These are phyloP conservation scores for Bimastos eiseni DNA, from an alignment of 2,888 invertebrate species.

Conservation along the genomic window DNA sequence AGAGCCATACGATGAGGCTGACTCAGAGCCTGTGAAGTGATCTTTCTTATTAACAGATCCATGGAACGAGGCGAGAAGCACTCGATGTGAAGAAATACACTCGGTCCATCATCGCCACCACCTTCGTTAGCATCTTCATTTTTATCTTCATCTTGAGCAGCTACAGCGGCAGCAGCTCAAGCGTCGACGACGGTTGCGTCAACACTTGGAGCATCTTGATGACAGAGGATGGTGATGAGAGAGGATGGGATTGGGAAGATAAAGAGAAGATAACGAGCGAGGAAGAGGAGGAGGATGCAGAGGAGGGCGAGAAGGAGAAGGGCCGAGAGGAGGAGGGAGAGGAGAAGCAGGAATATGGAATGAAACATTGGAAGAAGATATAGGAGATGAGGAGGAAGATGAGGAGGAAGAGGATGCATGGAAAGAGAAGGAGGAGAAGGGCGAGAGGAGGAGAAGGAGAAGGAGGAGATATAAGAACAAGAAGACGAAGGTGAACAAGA, in stretches of 20 bases:
- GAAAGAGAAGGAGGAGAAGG: not conserved
- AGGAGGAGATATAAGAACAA: not conserved
- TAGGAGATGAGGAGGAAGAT: not conserved
- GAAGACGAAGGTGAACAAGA: not conserved
- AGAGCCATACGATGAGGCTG: not conserved
- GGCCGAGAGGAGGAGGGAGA: not conserved
- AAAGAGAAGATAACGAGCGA: too few relatives aligned
- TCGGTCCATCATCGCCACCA: not conserved
- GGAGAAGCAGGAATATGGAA: not conserved
- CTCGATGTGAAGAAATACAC: not conserved
- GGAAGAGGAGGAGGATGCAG: not conserved
- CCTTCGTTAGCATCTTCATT: too few relatives aligned
- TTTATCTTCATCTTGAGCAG: not conserved
- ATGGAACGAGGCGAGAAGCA: not conserved
- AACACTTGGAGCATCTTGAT: not conserved
- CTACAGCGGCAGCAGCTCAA: not conserved
- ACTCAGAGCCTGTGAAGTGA: not conserved
- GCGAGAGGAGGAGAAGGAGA: not conserved
- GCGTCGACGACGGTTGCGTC: not conserved
- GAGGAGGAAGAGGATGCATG: not conserved
- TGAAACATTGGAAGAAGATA: not conserved
- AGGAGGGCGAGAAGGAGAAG: not conserved
- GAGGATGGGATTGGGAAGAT: not conserved
- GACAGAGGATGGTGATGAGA: not conserved
- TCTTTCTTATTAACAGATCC: too few relatives aligned